phyloP scores from a whole-genome alignment of 2,797 vertebrate species.

The Vireo griseus region DNA sequence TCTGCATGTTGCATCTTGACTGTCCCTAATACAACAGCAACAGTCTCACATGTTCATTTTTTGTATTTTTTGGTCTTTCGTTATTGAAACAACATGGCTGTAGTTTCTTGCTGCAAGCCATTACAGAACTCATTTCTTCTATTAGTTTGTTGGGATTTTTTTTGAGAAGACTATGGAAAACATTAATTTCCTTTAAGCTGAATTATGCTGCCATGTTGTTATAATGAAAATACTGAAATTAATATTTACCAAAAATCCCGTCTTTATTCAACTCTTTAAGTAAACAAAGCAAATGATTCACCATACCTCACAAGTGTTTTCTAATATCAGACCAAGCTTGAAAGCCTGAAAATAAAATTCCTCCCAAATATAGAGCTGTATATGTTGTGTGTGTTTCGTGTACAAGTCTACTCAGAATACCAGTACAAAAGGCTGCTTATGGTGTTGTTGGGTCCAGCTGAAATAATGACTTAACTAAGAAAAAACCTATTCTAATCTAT shows the following conservation, averaged over 20 bases:
- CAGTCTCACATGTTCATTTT: neutral
- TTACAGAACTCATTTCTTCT: neutral
- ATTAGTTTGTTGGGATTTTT: accelerated
- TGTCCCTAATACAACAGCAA: too few relatives aligned
- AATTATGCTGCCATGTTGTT: neutral
- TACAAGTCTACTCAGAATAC: neutral
- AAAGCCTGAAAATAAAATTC: neutral
- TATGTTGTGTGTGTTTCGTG: neutral
- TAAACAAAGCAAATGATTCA: neutral
- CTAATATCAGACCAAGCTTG: neutral
- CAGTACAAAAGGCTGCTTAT: neutral
- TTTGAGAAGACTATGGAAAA: neutral
- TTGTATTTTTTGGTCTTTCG: neutral
- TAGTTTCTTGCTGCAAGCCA: neutral
- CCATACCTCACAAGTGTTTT: neutral
- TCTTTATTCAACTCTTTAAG: neutral
- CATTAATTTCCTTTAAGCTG: neutral
- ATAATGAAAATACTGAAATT: neutral
- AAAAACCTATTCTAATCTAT: neutral
- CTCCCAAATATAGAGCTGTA: neutral
- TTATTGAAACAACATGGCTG: neutral
- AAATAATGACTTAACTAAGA: neutral
- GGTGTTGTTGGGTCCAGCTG: neutral
- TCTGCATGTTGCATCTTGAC: too few relatives aligned
- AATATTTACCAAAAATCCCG: neutral